A percentile compares a stretch with the other conserved stretches of the same genome.
phyloP scores from a whole-genome alignment of 2,888 invertebrate species.

The Philereme vetulata region DNA sequence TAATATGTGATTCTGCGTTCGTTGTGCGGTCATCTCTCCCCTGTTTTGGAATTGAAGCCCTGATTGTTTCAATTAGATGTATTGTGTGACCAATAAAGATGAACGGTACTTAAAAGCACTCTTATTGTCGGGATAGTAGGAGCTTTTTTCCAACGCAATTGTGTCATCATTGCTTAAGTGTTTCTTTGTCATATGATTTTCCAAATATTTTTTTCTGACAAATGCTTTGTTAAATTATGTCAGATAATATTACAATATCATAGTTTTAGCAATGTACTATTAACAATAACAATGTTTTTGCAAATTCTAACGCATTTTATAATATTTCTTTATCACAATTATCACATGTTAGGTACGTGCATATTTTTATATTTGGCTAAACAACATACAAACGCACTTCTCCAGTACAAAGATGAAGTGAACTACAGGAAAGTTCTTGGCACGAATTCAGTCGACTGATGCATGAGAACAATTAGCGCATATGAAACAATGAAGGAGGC shows the following conservation, averaged over 20 bases:
- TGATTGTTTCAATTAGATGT: conserved; percentile 32
- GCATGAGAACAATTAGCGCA: not conserved
- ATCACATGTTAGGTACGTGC: not conserved
- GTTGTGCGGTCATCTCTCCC: conserved; percentile 6
- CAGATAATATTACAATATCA: not conserved
- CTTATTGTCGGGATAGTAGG: conserved; percentile 10
- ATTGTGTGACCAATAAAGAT: conserved; percentile 26
- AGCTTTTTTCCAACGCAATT: conserved; percentile 10
- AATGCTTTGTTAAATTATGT: not conserved
- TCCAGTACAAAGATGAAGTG: not conserved
- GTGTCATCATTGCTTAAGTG: conserved; percentile 3
- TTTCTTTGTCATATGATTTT: conserved; percentile 2
- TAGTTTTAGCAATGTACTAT: too few relatives aligned
- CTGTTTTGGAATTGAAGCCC: conserved; percentile 6
- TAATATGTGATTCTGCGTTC: not conserved
- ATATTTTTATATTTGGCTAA: not conserved
- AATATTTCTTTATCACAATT: conserved; percentile 1
- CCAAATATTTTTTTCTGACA: not conserved
- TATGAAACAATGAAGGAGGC: not conserved
- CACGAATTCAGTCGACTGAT: conserved; percentile 5
- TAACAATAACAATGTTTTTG: not conserved
- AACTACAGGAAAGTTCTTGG: conserved; percentile 3
- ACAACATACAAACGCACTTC: not conserved
- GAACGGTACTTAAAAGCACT: conserved; percentile 10
- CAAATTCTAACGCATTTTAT: not conserved